These are phyloP conservation scores for Cepaea hortensis DNA, from an alignment of 2,888 invertebrate species.

Conservation along the genomic window DNA sequence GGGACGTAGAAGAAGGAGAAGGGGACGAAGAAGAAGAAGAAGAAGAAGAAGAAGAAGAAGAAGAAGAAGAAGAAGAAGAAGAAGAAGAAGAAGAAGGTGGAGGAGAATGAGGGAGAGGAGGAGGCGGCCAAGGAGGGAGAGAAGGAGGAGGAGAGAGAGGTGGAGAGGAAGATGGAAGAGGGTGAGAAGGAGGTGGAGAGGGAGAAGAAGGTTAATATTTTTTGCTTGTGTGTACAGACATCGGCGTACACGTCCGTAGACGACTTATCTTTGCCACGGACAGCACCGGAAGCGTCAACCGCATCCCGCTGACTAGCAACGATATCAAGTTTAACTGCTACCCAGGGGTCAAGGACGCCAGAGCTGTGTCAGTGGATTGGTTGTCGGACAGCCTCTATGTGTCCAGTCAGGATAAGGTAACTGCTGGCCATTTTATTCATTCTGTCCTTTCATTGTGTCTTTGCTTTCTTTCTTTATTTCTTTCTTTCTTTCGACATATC, in stretches of 20 bases:
- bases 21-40: neutral
- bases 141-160: neutral
- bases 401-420: constrained; percentile 80
- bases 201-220: neutral
- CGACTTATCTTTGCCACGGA: constrained; percentile 88
- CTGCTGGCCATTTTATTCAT: neutral
- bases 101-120: neutral
- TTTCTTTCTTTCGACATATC: no score
- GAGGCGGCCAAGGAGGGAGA: neutral
- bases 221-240: constrained; percentile 79
- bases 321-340: constrained; percentile 74
- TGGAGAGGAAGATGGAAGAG: neutral
- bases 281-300: constrained; percentile 82
- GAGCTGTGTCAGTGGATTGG: constrained; percentile 87
- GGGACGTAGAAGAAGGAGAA: neutral
- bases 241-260: constrained; percentile 84
- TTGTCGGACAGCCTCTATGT: constrained; percentile 89
- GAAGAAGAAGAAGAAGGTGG: neutral
- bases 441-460: neutral
- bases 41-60: neutral
- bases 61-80: neutral
- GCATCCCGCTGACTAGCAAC: constrained; percentile 69
- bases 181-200: neutral
- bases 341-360: constrained; percentile 63
- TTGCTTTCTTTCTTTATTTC: neutral